Conservation (phyloP, 2,888 invertebrate species). For the Trissolcus brochymenae region DNA sequence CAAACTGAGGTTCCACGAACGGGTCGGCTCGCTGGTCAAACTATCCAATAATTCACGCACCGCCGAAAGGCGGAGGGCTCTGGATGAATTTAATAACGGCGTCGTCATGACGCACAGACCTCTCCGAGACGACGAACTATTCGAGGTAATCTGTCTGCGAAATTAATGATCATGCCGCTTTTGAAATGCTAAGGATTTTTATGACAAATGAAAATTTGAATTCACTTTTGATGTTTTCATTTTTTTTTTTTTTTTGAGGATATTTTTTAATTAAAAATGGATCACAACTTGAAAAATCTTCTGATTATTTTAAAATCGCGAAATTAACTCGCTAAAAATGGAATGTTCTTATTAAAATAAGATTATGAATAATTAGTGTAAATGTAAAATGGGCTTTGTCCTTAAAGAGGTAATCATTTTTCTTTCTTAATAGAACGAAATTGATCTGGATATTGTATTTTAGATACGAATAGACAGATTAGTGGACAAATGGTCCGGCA, state of each 20-base stretch:
- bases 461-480: slow-evolving; percentile 93
- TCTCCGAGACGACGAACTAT: slow-evolving; percentile 90
- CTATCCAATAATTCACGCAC: slow-evolving; percentile 88
- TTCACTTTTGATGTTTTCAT: no score
- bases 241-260: no score
- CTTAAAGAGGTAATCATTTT: no score
- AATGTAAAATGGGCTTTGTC: not conserved
- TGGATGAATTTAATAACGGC: slow-evolving; percentile 97
- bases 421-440: not conserved
- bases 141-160: slow-evolving; percentile 80
- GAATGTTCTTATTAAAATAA: no score
- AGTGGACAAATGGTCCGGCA: slow-evolving; percentile 97
- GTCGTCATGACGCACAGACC: slow-evolving; percentile 96
- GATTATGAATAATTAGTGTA: not conserved
- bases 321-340: no score
- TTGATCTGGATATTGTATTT: slow-evolving; percentile 38
- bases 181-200: no score
- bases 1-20: slow-evolving; percentile 89
- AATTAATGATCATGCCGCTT: no score
- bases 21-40: slow-evolving; percentile 92
- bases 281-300: no score
- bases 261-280: no score
- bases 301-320: no score
- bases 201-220: no score
- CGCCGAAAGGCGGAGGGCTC: slow-evolving; percentile 90